Base-by-base conservation (phyloP, 1,140 invertebrate genomes). In the Luehdorfia chinensis region DNA sequence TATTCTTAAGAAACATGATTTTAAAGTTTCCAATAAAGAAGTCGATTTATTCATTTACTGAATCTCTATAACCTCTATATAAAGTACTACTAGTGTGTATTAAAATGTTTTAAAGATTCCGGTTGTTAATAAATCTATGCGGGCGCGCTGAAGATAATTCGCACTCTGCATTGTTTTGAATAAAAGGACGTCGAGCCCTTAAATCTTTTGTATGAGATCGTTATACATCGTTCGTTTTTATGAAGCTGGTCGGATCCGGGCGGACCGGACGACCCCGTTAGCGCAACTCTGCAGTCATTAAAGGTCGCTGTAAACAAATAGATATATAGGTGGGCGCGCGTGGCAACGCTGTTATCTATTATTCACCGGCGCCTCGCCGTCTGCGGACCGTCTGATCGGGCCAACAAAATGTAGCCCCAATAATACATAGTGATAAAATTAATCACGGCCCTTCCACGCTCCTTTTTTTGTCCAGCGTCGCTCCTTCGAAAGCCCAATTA, bases 321-420 rank as follows among this genome's bases (percentile, higher is more conserved):
- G 60, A 66, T 61, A 59, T 62, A 67, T 78, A 76, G 71, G 72
- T 77, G 72, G 69, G 71, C 57, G 70, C 54, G 64, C 73, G 62
- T 71, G 65, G 60, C 55, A 45, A 59, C 47, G 50, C 48, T 60
- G 66, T 77, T 74, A 75, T 83, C 72, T 74, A 74, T 79, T 75
- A 84, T 72, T 83, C 80, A 84, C 63, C 62, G 79, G 70, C 78
- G 80, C 74, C 79, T 59, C 59, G 66, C 72, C 46, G 80, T 84
- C 78, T 84, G 69, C 68, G 63, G 31, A 34, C 39, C 49, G 76
- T 77, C 76, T 76, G 68, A 77, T 81, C 68, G 67, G 54, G 50
- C 60, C 63, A 62, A 61, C 66, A 66, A 62, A 71, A 64, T 43
- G 36, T 70, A 2, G 9, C 23, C 28, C 28, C 4, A 11, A 31